A percentile compares a stretch with the other conserved stretches of the same genome.
phyloP scores from a whole-genome alignment of 30 jellyfish, hydroid and myxozoan species.

The Turritopsis rubra region DNA sequence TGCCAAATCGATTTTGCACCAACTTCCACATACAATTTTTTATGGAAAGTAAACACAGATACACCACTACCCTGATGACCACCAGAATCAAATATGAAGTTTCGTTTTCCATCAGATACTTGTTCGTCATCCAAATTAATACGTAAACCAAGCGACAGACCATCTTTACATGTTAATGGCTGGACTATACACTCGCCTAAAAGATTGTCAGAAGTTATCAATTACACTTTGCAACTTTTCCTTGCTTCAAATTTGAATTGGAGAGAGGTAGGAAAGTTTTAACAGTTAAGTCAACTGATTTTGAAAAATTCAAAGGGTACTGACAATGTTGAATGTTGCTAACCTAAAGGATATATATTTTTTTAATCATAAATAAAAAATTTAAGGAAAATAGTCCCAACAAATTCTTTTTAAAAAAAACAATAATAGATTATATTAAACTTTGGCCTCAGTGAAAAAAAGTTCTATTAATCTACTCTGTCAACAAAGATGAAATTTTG shows the following conservation, averaged over 20 bases:
- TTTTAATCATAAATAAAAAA: too few species aligned
- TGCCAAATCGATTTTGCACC: constrained; percentile 66
- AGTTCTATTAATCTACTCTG: too few species aligned
- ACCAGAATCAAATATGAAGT: constrained; percentile 73
- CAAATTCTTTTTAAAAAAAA: too few species aligned
- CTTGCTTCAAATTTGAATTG: not conserved
- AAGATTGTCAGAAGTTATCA: not conserved
- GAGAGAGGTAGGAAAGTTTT: too few species aligned
- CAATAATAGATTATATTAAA: too few species aligned
- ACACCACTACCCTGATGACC: constrained; percentile 79
- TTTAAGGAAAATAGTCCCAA: too few species aligned
- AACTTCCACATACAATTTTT: constrained; percentile 41
- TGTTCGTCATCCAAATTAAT: constrained; percentile 25
- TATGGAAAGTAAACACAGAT: constrained; percentile 38
- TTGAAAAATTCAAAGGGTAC: too few species aligned
- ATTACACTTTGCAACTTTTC: not conserved
- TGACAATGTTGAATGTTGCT: too few species aligned
- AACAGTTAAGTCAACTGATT: too few species aligned
- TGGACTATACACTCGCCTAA: constrained; percentile 79
- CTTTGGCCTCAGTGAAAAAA: too few species aligned
- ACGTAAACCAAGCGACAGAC: constrained; percentile 72
- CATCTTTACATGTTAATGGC: constrained; percentile 58
- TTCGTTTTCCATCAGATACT: constrained; percentile 23
- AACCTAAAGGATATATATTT: too few species aligned
- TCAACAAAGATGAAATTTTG: too few species aligned